Evolutionary conservation across 2,797 vertebrate species (phyloP).

Genomic region (Tympanoctomys barrerae): DNA sequence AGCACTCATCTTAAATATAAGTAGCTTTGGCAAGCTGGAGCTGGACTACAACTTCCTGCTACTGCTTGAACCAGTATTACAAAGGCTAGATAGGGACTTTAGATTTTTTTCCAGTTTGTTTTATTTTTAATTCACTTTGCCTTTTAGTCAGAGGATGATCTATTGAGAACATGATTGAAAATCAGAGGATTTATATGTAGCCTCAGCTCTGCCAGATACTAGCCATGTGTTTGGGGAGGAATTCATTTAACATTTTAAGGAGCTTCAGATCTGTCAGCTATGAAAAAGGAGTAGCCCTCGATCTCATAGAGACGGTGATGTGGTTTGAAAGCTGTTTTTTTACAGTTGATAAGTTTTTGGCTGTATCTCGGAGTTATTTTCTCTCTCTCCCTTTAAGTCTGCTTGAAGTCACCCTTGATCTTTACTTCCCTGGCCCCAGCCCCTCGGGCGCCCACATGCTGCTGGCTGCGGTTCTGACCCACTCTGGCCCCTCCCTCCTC

Average conservation of each 20-base stretch:
- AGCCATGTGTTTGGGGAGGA: background rate
- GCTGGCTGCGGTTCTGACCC: slow-evolving; percentile 44
- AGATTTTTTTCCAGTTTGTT: background rate
- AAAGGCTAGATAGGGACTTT: background rate
- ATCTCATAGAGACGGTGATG: background rate
- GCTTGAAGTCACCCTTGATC: background rate
- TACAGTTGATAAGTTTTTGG: background rate
- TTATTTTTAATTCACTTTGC: background rate
- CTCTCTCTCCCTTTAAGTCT: background rate
- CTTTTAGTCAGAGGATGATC: background rate
- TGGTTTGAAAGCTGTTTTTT: background rate
- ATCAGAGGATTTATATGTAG: background rate
- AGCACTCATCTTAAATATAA: background rate
- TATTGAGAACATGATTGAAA: slow-evolving; percentile 18
- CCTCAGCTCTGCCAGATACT: background rate
- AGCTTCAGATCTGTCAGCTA: background rate
- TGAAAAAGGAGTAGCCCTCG: background rate
- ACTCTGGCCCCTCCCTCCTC: slow-evolving; percentile 56
- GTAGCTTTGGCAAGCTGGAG: background rate
- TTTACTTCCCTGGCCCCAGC: slow-evolving; percentile 64
- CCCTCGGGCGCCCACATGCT: slow-evolving; percentile 35
- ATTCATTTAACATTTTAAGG: slow-evolving; percentile 1
- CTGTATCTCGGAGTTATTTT: background rate
- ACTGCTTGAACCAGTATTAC: background rate
- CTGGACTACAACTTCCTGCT: background rate